A percentile compares a stretch with the other conserved stretches of the same genome.
These are phyloP conservation scores for Agonopterix heracliana DNA, from an alignment of 2,888 invertebrate genomes.

Conservation along the genomic window DNA sequence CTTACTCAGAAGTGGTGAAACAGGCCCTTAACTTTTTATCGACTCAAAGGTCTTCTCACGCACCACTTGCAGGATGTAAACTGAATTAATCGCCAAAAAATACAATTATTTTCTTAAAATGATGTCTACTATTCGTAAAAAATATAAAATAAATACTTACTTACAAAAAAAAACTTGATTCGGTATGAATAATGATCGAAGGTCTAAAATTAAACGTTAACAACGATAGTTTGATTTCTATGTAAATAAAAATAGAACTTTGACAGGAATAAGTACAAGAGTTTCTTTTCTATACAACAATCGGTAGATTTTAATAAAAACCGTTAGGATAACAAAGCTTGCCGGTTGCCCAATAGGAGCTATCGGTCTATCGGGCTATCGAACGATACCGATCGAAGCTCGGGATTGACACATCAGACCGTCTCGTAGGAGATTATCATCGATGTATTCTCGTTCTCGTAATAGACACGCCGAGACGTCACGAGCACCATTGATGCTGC, in stretches of 20 bases:
- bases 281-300: conserved; percentile 35
- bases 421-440: conserved; percentile 57
- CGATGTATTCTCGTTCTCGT: conserved; percentile 57
- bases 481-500: conserved; percentile 48
- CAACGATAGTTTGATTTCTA: conserved; percentile 11
- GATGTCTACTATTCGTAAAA: too few relatives aligned
- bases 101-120: too few relatives aligned
- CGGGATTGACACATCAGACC: conserved; percentile 72
- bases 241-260: conserved; percentile 26
- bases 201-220: too few relatives aligned
- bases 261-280: conserved; percentile 35
- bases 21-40: too few relatives aligned
- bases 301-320: conserved; percentile 55
- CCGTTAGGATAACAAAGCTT: conserved; percentile 70
- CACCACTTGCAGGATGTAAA: too few relatives aligned
- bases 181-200: too few relatives aligned
- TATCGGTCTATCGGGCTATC: conserved; percentile 32
- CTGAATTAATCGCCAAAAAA: too few relatives aligned
- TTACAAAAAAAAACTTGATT: too few relatives aligned
- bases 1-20: too few relatives aligned
- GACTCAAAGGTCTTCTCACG: too few relatives aligned
- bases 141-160: too few relatives aligned
- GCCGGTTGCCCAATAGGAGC: conserved; percentile 69
- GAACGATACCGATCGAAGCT: conserved; percentile 57
- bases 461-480: conserved; percentile 59